A percentile compares a stretch with the other conserved stretches of the same genome.
Evolutionary conservation across 2,888 invertebrate species (phyloP).

Genomic region (Spatulosminthurus flaviceps): DNA sequence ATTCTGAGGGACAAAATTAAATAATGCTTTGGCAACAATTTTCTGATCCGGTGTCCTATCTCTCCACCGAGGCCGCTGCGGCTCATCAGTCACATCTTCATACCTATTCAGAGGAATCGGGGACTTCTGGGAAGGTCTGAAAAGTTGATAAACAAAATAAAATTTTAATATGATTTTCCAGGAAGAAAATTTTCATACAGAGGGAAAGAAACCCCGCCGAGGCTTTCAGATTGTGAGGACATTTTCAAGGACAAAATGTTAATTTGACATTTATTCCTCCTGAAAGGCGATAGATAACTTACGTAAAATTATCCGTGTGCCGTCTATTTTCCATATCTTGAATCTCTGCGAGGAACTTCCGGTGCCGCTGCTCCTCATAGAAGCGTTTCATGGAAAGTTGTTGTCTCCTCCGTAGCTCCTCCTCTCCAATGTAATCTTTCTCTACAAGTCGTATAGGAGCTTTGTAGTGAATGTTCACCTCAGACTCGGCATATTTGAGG

Average conservation of each 20-base stretch:
- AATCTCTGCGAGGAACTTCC: constrained; percentile 89
- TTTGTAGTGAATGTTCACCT: constrained; percentile 93
- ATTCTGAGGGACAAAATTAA: constrained; percentile 85
- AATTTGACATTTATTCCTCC: too few relatives aligned
- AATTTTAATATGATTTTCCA: too few relatives aligned
- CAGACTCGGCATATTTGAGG: constrained; percentile 88
- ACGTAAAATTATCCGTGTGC: constrained; percentile 92
- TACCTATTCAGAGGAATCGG: constrained; percentile 92
- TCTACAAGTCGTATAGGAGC: constrained; percentile 88
- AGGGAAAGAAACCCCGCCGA: too few relatives aligned
- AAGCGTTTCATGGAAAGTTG: constrained; percentile 90
- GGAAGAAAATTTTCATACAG: too few relatives aligned
- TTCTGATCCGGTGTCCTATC: constrained; percentile 76
- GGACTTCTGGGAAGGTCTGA: constrained; percentile 86
- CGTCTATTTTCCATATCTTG: constrained; percentile 93
- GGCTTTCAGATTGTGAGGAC: too few relatives aligned
- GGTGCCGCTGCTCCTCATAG: constrained; percentile 87
- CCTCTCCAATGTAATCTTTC: constrained; percentile 81
- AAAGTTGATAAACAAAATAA: constrained; percentile 48
- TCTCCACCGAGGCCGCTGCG: constrained; percentile 68
- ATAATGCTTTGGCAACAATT: constrained; percentile 86
- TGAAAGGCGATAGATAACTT: constrained; percentile 64
- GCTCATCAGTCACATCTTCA: constrained; percentile 82
- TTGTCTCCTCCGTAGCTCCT: constrained; percentile 85
- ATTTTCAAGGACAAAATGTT: too few relatives aligned